Evolutionary conservation across 1,140 invertebrate species (phyloP).

Genomic region (Pararge aegeria): DNA sequence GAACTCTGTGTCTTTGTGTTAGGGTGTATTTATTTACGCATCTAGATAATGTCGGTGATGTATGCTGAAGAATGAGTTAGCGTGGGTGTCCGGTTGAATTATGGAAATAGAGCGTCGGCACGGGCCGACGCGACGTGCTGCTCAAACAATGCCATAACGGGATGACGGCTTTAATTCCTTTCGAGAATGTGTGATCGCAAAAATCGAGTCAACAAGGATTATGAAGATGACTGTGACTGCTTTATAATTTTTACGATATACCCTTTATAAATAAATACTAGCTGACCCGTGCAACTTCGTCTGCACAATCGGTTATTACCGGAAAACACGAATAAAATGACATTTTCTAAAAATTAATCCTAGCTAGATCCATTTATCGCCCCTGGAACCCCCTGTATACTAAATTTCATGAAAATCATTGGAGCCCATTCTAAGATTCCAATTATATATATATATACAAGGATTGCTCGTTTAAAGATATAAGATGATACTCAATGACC

Average conservation of each 20-base stretch:
- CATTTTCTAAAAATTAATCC: too few species aligned
- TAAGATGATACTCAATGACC: too few species aligned
- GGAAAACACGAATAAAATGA: too few species aligned
- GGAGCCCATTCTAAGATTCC: too few species aligned
- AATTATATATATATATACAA: too few species aligned
- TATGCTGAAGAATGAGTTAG: constrained; percentile 58
- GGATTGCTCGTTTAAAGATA: too few species aligned
- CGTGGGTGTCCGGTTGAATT: constrained; percentile 68
- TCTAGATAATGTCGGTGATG: constrained; percentile 36
- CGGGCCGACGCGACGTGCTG: constrained; percentile 40
- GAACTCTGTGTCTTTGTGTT: constrained; percentile 40
- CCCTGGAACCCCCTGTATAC: too few species aligned
- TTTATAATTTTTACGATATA: background rate
- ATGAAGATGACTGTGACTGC: background rate
- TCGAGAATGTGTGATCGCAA: constrained; percentile 29
- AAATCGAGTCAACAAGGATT: constrained; percentile 9
- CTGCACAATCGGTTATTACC: too few species aligned
- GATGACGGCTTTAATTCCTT: constrained; percentile 55
- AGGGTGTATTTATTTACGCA: constrained; percentile 33
- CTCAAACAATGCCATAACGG: constrained; percentile 73
- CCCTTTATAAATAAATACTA: too few species aligned
- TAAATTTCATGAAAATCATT: too few species aligned
- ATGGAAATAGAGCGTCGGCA: constrained; percentile 71
- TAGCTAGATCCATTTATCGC: too few species aligned
- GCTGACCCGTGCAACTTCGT: too few species aligned